Evolutionary conservation across 2,888 invertebrate species (phyloP), one percentile per base, ranked within the genome.

Genomic region (Ctenicera cuprea): DNA sequence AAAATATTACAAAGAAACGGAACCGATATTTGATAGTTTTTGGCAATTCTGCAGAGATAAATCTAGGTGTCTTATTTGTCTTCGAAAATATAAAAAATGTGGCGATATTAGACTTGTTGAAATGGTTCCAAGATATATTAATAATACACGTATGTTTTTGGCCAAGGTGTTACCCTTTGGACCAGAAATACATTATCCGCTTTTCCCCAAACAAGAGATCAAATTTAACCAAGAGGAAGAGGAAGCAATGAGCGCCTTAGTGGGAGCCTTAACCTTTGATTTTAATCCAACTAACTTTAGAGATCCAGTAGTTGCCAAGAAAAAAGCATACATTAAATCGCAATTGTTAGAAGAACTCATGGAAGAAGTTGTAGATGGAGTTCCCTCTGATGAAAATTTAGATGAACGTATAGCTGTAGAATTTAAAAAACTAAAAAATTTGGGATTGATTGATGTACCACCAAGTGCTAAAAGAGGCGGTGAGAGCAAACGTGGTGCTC

Each of bases 1-100:
- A 43, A 65, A 71, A 12, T 45, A 72, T 57, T 30, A 33, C 9
- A 50, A 63, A 62, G 73, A 70, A 63, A 50, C 70, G 0, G 33
- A 57, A 41, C 45, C 45, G n/a, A 16, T 73, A 43, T 73, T 73
- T 41, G 67, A 71, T 45, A 43, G 20, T 12, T 67, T 76, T 26
- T 76, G 76, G 76, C 70, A 76, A 43, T 73, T 64, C 38, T 73
- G 73, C 52, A 59, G 26, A 37, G 71, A 73, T 14, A 62, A 66
- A n/a, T 16, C 26, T 4, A 63, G 37, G 30, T 68, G 68, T 50
- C 33, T 76, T 12, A 41, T 76, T 33, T 76, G 76, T 33, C 48
- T 43, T 43, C 50, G 61, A 22, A 76, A 76, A 59, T 30, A 30
- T 12, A 73, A 30, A 45, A 59, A 30, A 11, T 26, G 50, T 37